Evolutionary conservation across 1,140 invertebrate genomes (phyloP).

Genomic region (Chrysoperla carnea): DNA sequence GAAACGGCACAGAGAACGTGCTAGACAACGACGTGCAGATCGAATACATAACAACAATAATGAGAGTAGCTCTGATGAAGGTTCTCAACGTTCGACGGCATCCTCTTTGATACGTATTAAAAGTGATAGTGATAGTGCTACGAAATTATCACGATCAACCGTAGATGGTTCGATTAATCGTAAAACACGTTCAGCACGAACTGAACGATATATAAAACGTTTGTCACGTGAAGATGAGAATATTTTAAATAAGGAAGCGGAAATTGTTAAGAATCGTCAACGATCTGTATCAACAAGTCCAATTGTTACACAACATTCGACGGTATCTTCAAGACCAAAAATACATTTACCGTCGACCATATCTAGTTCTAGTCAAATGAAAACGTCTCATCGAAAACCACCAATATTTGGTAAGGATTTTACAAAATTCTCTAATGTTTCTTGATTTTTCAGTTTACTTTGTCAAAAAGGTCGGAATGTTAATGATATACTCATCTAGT

Average conservation of each 20-base stretch:
- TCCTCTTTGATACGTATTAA: constrained; percentile 40
- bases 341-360: too few species aligned
- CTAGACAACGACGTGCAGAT: constrained; percentile 45
- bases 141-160: constrained; percentile 16
- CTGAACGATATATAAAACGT: constrained; percentile 58
- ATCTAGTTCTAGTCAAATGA: too few species aligned
- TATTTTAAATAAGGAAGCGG: constrained; percentile 35
- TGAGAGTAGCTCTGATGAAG: constrained; percentile 58
- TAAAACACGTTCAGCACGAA: constrained; percentile 45
- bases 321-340: constrained; percentile 7
- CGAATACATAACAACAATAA: constrained; percentile 35
- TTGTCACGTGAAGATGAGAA: constrained; percentile 48
- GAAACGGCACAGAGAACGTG: constrained; percentile 32
- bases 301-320: background rate
- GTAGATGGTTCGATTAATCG: constrained; percentile 30
- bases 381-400: too few species aligned
- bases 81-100: constrained; percentile 42
- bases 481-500: too few species aligned
- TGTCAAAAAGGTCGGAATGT: too few species aligned
- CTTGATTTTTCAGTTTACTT: too few species aligned
- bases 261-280: constrained; percentile 28
- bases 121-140: constrained; percentile 37
- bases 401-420: too few species aligned
- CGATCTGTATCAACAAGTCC: constrained; percentile 11
- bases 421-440: too few species aligned